Percentiles rank a stretch among this genome's conserved stretches.
phyloP scores from a whole-genome alignment of 2,888 invertebrate genomes.

The Neocrepidodera transversa region DNA sequence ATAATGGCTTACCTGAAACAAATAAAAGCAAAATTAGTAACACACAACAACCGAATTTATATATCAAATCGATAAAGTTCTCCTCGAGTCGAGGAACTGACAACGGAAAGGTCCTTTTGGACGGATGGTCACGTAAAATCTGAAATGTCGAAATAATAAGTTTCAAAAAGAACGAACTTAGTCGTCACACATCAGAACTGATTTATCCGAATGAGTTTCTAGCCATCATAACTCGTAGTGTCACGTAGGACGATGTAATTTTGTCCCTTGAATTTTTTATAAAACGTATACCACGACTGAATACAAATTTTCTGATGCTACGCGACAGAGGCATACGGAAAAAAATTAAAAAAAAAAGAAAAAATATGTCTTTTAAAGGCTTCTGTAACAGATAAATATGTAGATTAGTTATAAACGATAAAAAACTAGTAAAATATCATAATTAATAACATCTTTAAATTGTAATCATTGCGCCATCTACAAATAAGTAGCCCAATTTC shows the following conservation, averaged over 20 bases:
- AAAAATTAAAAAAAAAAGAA: not conserved
- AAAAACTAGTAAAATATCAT: too few relatives aligned
- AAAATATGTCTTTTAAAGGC: too few relatives aligned
- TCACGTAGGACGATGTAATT: conserved; percentile 30
- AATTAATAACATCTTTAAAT: too few relatives aligned
- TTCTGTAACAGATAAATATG: too few relatives aligned
- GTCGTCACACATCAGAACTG: conserved; percentile 26
- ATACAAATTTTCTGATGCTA: conserved; percentile 20
- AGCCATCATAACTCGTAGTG: conserved; percentile 27
- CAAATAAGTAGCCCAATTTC: too few relatives aligned
- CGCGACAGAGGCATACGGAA: not conserved
- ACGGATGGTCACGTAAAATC: conserved; percentile 8
- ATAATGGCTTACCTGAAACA: too few relatives aligned
- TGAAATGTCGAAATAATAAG: conserved; percentile 29
- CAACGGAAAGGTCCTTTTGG: not conserved
- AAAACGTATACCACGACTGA: conserved; percentile 27
- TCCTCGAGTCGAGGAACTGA: not conserved
- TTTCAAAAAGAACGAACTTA: conserved; percentile 16
- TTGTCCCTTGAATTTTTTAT: conserved; percentile 32
- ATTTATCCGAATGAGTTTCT: conserved; percentile 34
- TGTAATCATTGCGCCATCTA: too few relatives aligned
- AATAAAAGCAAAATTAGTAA: too few relatives aligned
- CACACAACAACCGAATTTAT: not conserved
- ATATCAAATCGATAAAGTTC: not conserved
- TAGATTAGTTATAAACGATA: too few relatives aligned